Percentiles rank a stretch among this genome's conserved stretches.
Evolutionary conservation across 2,113 vertebrate species (phyloP).

Genomic region (human): DNA sequence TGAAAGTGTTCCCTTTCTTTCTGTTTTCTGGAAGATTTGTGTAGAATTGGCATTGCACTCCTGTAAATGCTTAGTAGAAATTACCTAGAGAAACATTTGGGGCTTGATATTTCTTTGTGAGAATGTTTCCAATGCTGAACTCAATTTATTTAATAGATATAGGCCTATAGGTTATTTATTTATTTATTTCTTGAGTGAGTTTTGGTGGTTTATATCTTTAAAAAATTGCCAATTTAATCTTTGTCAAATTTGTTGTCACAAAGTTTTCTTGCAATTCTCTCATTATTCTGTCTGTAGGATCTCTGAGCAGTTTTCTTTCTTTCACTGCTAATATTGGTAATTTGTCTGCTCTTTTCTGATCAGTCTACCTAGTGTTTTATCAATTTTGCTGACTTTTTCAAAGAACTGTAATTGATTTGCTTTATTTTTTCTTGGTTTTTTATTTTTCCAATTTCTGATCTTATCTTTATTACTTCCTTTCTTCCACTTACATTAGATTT

Average conservation of each 20-base stretch:
- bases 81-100: not conserved
- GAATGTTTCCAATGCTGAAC: slow-evolving; percentile 4
- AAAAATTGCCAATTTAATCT: not conserved
- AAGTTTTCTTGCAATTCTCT: not conserved
- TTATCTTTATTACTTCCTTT: not conserved
- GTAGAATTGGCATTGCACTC: not conserved
- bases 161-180: not conserved
- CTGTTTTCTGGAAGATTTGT: not conserved
- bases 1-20: not conserved
- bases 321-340: not conserved
- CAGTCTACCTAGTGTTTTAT: not conserved
- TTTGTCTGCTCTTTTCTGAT: not conserved
- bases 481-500: not conserved
- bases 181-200: not conserved
- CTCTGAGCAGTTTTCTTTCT: not conserved
- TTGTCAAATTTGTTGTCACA: not conserved
- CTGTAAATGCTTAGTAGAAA: not conserved
- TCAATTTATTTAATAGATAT: slow-evolving; percentile 11
- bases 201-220: not conserved
- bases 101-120: not conserved
- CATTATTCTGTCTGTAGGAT: not conserved
- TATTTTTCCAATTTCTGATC: not conserved
- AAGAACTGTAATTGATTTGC: not conserved
- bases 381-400: slow-evolving; percentile 2
- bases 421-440: not conserved